Conservation (phyloP, 2,888 invertebrate species). For the Tenodera sinensis region DNA sequence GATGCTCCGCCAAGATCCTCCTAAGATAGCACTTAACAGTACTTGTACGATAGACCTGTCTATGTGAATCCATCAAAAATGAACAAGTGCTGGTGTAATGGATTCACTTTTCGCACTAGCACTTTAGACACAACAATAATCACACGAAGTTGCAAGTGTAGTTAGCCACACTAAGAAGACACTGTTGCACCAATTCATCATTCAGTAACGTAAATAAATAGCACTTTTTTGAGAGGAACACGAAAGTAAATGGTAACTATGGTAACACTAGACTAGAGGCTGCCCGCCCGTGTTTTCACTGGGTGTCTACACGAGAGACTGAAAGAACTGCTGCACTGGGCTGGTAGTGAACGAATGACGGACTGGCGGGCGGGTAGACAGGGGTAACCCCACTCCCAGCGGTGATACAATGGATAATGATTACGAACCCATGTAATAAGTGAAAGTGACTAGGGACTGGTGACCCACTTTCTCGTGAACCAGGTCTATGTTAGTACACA, state of each 20-base stretch:
- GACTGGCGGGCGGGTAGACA: conserved; percentile 53
- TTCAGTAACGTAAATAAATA: background rate
- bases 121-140: background rate
- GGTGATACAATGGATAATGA: conserved; percentile 67
- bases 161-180: background rate
- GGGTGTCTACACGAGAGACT: background rate
- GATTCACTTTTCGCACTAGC: background rate
- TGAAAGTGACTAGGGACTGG: conserved; percentile 70
- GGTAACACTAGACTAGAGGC: background rate
- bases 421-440: conserved; percentile 77
- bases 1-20: background rate
- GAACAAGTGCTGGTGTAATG: background rate
- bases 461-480: conserved; percentile 88
- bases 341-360: background rate
- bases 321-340: background rate
- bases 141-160: background rate
- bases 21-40: background rate
- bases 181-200: background rate
- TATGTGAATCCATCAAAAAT: background rate
- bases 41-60: background rate
- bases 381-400: conserved; percentile 39
- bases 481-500: conserved; percentile 82
- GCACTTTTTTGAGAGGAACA: background rate
- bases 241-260: background rate
- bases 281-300: background rate